Evolutionary conservation across 2,888 invertebrate genomes (phyloP), one percentile per base, ranked within the genome.

Genomic region (Branchipolynoe longqiensis): DNA sequence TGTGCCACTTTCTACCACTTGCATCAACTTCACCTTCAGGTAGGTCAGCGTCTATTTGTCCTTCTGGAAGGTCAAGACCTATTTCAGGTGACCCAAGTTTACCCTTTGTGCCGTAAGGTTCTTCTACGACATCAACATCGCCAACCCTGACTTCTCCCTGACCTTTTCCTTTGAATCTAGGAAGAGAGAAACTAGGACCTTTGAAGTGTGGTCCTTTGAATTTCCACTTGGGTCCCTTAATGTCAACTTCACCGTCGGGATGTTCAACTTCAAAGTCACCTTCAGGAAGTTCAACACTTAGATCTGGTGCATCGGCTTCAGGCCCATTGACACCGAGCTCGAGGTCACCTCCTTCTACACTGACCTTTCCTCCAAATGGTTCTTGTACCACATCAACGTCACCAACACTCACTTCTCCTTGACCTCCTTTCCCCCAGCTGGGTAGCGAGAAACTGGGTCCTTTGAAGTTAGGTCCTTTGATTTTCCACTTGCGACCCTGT

Each of bases 41-140:
- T 6, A 73, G 25, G n/a, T 73, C 3, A n/a, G 38, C 73, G 33
- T 73, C 73, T 12, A 73, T 38, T 3, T 73, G n/a, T 73, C 40
- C 73, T 38, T 73, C 73, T 33, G 73, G 62, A 4, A 62, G 2
- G n/a, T 62, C 62, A 2, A 62, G 28, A 62, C 62, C 31, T 3
- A 62, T 14, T 14, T 62, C 62, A 62, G 62, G 62, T 62, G 28
- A 4, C 31, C 31, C 62, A 56, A 56, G 1, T 14, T 56, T n/a
- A n/a, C n/a, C n/a, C n/a, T n/a, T n/a, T n/a, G n/a, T n/a, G n/a
- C 78, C 78, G 78, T 78, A 78, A 22, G 78, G 78, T 25, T 78
- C 78, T 22, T 78, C 48, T 48, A 78, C 48, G 31, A 78, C 48
- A n/a, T 78, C 78, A 78, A 78, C 78, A 33, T 54, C 41, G 1